A percentile compares a stretch with the other conserved stretches of the same genome.
These are phyloP conservation scores for Torymus aiolomorphi DNA, from an alignment of 2,888 invertebrate genomes.

Conservation along the genomic window DNA sequence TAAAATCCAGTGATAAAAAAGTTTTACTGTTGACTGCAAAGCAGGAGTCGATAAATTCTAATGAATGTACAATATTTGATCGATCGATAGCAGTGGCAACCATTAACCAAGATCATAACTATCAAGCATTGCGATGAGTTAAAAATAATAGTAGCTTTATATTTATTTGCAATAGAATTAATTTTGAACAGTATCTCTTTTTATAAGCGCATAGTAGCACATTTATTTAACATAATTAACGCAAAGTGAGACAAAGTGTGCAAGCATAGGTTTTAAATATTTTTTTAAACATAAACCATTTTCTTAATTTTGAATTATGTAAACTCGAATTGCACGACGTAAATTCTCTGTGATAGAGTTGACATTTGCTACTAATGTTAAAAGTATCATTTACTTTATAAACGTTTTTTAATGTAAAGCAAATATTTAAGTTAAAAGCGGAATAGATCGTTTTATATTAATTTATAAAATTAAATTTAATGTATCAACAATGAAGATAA, in stretches of 20 bases:
- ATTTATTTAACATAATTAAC: slow-evolving; percentile 35
- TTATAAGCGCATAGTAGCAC: background rate
- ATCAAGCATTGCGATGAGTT: slow-evolving; percentile 51
- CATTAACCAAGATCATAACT: slow-evolving; percentile 56
- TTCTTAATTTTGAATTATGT: slow-evolving; percentile 40
- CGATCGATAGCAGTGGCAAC: slow-evolving; percentile 8
- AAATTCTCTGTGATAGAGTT: slow-evolving; percentile 56
- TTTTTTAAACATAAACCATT: slow-evolving; percentile 27
- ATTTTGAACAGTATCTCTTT: slow-evolving; percentile 37
- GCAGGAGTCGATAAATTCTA: slow-evolving; percentile 35
- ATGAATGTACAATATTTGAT: slow-evolving; percentile 43
- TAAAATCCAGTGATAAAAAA: slow-evolving; percentile 26
- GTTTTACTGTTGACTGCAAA: slow-evolving; percentile 40
- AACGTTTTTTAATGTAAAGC: slow-evolving; percentile 42
- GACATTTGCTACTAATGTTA: slow-evolving; percentile 52
- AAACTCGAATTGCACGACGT: slow-evolving; percentile 43
- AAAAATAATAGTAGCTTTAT: slow-evolving; percentile 35
- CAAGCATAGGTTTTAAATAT: slow-evolving; percentile 41
- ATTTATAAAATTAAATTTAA: slow-evolving; percentile 41
- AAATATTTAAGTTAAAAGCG: slow-evolving; percentile 58
- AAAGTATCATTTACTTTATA: slow-evolving; percentile 32
- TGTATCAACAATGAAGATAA: slow-evolving; percentile 56
- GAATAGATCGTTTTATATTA: slow-evolving; percentile 46
- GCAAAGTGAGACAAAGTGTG: slow-evolving; percentile 44
- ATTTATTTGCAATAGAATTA: slow-evolving; percentile 44